Evolutionary conservation across 2,888 invertebrate species (phyloP).

Genomic region (Noctua janthe): DNA sequence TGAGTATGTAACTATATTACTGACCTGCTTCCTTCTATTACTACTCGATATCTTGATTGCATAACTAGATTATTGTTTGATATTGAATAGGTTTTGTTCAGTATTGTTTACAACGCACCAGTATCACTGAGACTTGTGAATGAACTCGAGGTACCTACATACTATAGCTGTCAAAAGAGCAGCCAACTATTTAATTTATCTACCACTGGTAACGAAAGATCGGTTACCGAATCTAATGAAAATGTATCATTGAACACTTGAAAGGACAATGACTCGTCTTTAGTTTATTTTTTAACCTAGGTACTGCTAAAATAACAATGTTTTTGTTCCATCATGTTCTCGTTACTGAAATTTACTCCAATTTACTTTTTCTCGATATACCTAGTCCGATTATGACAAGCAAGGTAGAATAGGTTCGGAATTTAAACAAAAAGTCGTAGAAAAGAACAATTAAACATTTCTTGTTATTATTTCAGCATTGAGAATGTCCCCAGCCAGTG

Average conservation of each 20-base stretch:
- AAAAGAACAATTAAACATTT: not conserved
- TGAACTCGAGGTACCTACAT: constrained; percentile 31
- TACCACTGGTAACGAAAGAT: constrained; percentile 22
- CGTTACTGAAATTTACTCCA: not conserved
- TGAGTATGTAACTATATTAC: constrained; percentile 12
- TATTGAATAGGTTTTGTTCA: constrained; percentile 6
- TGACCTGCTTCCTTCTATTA: constrained; percentile 44
- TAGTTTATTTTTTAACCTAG: not conserved
- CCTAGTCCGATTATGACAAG: not conserved
- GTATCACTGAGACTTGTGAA: constrained; percentile 41
- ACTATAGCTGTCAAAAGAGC: constrained; percentile 18
- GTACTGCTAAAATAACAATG: not conserved
- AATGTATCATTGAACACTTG: constrained; percentile 41
- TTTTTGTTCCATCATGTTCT: not conserved
- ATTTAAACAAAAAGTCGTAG: not conserved
- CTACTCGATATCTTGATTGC: constrained; percentile 27
- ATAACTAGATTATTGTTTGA: constrained; percentile 36
- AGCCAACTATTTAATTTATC: constrained; percentile 53
- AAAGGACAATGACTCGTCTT: constrained; percentile 28
- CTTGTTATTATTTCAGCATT: not conserved
- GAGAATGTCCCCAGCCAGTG: constrained; percentile 12
- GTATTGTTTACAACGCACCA: constrained; percentile 31
- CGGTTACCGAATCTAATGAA: constrained; percentile 2
- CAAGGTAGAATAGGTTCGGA: not conserved
- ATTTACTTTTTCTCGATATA: not conserved